These are phyloP conservation scores for Caenorhabditis remanei DNA, from an alignment of 1,140 invertebrate species.

Conservation along the genomic window DNA sequence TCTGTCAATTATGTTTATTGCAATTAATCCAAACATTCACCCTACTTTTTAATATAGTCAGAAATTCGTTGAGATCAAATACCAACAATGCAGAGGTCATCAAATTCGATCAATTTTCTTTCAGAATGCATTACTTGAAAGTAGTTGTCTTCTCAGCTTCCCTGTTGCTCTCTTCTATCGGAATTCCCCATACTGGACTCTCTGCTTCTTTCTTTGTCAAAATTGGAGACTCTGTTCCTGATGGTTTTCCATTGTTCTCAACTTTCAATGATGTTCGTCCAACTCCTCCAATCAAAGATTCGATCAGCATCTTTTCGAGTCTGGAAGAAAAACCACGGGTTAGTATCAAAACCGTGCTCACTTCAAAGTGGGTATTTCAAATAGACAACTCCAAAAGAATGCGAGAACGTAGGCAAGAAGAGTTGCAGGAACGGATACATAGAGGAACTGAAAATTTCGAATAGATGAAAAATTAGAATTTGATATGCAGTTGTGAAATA, in stretches of 20 bases:
- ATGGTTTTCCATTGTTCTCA: not conserved
- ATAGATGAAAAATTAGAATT: no score
- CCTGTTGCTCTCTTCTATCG: not conserved
- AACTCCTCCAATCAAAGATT: not conserved
- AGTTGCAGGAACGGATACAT: not conserved
- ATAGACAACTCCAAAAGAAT: slow-evolving; percentile 8
- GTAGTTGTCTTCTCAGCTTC: no score
- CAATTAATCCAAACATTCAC: no score
- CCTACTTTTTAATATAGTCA: no score
- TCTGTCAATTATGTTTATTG: no score
- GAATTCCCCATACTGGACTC: not conserved
- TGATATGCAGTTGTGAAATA: no score
- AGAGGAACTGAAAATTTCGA: not conserved
- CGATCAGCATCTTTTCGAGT: slow-evolving; percentile 16
- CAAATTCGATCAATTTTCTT: no score
- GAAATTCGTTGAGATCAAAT: no score
- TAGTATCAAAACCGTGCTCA: not conserved
- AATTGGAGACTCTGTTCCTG: not conserved
- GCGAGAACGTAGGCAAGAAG: not conserved
- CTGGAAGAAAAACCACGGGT: not conserved
- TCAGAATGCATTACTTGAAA: no score
- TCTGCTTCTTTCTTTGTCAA: not conserved
- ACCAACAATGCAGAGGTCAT: no score
- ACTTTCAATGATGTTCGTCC: slow-evolving; percentile 13
- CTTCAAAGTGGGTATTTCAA: not conserved